These are phyloP conservation scores for Loxodonta africana DNA, from an alignment of 2,113 vertebrate species.

Conservation along the genomic window DNA sequence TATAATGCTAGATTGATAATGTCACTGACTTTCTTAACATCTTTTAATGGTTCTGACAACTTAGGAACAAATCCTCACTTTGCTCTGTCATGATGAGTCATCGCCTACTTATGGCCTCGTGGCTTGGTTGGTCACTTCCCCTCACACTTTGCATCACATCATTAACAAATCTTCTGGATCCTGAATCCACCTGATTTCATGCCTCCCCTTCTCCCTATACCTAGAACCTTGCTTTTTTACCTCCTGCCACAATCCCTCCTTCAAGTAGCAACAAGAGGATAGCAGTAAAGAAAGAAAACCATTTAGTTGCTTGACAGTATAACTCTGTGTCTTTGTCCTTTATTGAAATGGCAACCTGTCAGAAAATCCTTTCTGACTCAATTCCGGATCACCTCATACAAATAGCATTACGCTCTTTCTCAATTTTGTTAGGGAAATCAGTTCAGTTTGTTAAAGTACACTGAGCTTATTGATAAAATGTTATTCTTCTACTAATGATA, in stretches of 20 bases:
- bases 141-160: background rate
- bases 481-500: background rate
- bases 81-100: background rate
- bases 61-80: background rate
- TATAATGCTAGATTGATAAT: background rate
- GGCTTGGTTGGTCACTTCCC: background rate
- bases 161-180: background rate
- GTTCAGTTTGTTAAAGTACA: conserved; percentile 27
- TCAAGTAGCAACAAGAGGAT: background rate
- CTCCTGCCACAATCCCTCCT: too few species aligned
- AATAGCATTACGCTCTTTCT: background rate
- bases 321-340: conserved; percentile 13
- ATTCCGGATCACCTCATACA: conserved; percentile 18
- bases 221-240: background rate
- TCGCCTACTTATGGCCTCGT: background rate
- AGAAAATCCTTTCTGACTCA: conserved; percentile 1
- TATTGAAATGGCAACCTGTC: conserved; percentile 44
- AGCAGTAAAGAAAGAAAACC: background rate
- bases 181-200: background rate
- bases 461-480: background rate
- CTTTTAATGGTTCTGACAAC: background rate
- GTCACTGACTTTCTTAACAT: background rate
- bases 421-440: conserved; percentile 13
- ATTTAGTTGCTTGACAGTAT: background rate
- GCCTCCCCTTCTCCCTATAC: background rate